Evolutionary conservation across 2,888 invertebrate genomes (phyloP).

Genomic region (Nomada ferruginata): DNA sequence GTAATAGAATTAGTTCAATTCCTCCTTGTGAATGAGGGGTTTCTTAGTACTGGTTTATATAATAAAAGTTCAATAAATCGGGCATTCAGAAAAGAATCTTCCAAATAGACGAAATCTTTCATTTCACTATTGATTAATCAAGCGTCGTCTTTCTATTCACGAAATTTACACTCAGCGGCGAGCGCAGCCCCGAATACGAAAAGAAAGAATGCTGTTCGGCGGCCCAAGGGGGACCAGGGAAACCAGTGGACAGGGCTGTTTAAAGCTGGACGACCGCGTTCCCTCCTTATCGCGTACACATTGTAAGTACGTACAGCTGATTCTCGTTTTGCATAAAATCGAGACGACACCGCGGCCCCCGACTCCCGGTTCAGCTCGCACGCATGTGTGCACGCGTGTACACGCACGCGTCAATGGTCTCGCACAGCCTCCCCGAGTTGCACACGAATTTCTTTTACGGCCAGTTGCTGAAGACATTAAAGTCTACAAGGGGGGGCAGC

Average conservation of each 20-base stretch:
- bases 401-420: constrained; percentile 9
- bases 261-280: constrained; percentile 58
- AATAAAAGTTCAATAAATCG: too few relatives aligned
- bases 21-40: not conserved
- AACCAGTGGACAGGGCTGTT: constrained; percentile 43
- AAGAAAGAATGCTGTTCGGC: constrained; percentile 12
- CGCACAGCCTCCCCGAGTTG: constrained; percentile 1
- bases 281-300: constrained; percentile 66
- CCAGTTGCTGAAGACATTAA: constrained; percentile 73
- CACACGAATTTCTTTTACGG: constrained; percentile 71
- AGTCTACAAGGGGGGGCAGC: constrained; percentile 65
- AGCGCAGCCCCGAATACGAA: not conserved
- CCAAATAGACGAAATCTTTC: too few relatives aligned
- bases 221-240: constrained; percentile 4
- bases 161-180: constrained; percentile 29
- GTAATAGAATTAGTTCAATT: constrained; percentile 13
- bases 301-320: constrained; percentile 60
- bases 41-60: too few relatives aligned
- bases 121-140: not conserved
- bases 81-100: too few relatives aligned
- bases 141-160: not conserved
- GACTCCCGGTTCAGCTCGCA: constrained; percentile 48
- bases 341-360: constrained; percentile 54
- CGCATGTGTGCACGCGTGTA: constrained; percentile 7
- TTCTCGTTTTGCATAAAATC: constrained; percentile 69